Conservation (phyloP, 2,113 vertebrate genomes). For the Vicugna pacos region DNA sequence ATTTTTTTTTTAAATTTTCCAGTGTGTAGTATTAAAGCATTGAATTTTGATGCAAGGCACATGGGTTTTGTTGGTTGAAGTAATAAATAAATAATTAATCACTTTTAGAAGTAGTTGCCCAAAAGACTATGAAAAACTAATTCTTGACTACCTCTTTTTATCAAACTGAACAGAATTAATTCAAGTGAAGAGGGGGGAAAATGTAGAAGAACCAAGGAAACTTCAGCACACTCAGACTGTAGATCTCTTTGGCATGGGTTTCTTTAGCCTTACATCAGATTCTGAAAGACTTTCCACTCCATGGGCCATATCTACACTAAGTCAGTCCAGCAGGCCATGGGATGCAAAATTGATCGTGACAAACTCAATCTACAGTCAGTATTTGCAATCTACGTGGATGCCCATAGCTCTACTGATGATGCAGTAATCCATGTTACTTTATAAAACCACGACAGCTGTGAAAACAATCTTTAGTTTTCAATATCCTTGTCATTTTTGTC, state of each 20-base stretch:
- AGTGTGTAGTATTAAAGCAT: not conserved
- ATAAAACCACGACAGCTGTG: not conserved
- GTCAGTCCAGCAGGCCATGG: not conserved
- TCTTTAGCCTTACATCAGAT: not conserved
- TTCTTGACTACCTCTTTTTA: not conserved
- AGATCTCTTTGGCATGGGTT: not conserved
- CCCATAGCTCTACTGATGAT: not conserved
- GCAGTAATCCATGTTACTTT: not conserved
- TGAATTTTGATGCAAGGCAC: not conserved
- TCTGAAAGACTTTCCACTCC: not conserved
- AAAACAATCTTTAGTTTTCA: not conserved
- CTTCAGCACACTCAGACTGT: not conserved
- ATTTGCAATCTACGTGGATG: not conserved
- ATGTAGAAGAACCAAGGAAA: not conserved
- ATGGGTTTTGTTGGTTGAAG: not conserved
- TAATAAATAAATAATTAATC: not conserved
- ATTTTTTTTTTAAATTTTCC: not conserved
- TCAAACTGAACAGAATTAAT: not conserved
- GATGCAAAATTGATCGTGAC: not conserved
- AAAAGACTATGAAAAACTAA: not conserved
- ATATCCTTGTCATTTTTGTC: not conserved
- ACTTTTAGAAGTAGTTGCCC: not conserved
- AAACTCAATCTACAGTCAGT: not conserved
- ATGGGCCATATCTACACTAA: rapidly evolving
- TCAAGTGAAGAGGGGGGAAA: not conserved